These are phyloP conservation scores for Meloidogyne hapla DNA, from an alignment of 1,140 invertebrate genomes.

Conservation along the genomic window DNA sequence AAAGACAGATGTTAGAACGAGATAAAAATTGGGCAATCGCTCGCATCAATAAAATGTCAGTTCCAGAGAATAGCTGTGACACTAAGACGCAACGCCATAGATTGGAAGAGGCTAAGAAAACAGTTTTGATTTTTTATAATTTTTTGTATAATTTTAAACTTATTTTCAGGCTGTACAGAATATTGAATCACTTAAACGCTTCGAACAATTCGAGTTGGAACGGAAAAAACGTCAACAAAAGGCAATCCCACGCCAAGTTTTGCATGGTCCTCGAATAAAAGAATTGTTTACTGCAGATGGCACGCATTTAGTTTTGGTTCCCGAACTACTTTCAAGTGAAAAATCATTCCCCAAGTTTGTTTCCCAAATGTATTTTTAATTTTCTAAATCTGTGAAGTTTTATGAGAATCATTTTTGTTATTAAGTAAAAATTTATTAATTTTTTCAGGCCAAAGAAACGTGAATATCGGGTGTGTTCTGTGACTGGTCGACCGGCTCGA, in stretches of 20 bases:
- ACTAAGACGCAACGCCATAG: constrained; percentile 43
- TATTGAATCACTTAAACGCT: constrained; percentile 49
- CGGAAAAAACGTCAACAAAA: constrained; percentile 43
- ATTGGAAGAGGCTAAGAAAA: constrained; percentile 45
- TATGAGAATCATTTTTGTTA: too few relatives aligned
- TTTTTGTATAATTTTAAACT: neutral
- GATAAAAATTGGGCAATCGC: constrained; percentile 53
- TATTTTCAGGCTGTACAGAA: constrained; percentile 29
- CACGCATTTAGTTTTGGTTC: constrained; percentile 14
- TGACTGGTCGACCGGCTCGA: constrained; percentile 32
- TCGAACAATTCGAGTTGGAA: constrained; percentile 47
- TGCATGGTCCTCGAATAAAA: constrained; percentile 13
- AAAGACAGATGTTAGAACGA: constrained; percentile 34
- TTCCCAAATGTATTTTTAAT: too few relatives aligned
- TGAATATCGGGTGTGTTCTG: constrained; percentile 35
- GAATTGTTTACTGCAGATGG: constrained; percentile 18
- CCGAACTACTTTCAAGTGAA: constrained; percentile 17
- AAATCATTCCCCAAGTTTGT: constrained; percentile 18
- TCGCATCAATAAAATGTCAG: constrained; percentile 35
- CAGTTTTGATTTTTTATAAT: constrained; percentile 13
- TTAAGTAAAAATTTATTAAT: constrained; percentile 21
- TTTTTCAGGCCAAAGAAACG: constrained; percentile 16
- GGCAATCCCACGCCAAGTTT: neutral
- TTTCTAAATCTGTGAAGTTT: too few relatives aligned
- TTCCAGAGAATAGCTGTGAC: constrained; percentile 46